Evolutionary conservation across 1,140 invertebrate genomes (phyloP).

Genomic region (Arion vulgaris): DNA sequence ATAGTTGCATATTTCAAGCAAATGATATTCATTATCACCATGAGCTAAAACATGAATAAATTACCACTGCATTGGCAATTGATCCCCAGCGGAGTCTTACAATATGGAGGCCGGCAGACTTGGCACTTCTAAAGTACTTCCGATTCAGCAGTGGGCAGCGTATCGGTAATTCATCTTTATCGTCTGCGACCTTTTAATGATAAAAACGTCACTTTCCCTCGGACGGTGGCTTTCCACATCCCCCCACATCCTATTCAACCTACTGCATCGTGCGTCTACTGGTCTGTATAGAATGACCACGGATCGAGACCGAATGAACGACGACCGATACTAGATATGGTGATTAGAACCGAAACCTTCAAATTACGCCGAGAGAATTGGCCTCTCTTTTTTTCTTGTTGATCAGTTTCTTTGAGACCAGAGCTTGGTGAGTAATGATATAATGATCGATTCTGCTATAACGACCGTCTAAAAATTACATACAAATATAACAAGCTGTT

Average conservation of each 20-base stretch:
- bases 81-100: no score
- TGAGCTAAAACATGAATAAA: no score
- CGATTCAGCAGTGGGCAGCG: not conserved
- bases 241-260: not conserved
- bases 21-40: no score
- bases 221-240: not conserved
- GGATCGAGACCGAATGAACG: not conserved
- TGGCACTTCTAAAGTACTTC: not conserved
- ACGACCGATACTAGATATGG: not conserved
- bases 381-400: not conserved
- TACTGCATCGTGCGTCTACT: not conserved
- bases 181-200: not conserved
- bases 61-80: no score
- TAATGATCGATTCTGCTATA: no score
- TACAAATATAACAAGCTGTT: no score
- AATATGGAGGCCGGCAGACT: not conserved
- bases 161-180: conserved; percentile 27
- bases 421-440: no score
- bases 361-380: not conserved
- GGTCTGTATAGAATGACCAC: not conserved
- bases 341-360: not conserved
- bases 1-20: no score
- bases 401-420: not conserved
- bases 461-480: no score
- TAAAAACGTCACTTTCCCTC: not conserved